Evolutionary conservation across 2,888 invertebrate genomes (phyloP).

Genomic region (Eupsilia transversa): DNA sequence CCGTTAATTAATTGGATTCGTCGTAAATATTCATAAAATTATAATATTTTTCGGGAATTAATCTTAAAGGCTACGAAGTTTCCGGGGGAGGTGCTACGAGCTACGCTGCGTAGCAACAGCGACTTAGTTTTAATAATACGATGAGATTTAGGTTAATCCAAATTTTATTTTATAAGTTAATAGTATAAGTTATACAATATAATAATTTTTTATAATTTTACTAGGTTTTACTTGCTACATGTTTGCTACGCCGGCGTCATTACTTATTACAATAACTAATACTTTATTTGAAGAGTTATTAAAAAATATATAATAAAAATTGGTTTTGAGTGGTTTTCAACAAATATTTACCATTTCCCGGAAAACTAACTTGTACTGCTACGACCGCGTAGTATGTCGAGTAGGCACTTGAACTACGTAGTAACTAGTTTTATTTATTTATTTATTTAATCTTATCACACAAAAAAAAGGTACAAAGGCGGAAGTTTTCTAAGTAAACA

Average conservation of each 20-base stretch:
- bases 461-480: no score
- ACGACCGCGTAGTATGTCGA: not conserved
- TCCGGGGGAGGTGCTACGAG: slow-evolving; percentile 21
- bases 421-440: no score
- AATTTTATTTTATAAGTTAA: no score
- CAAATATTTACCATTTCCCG: fast-evolving
- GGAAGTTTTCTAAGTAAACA: not conserved
- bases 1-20: not conserved
- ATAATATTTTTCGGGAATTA: not conserved
- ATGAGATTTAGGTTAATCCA: not conserved
- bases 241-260: not conserved
- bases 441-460: no score
- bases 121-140: not conserved
- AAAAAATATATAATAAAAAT: not conserved
- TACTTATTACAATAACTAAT: not conserved
- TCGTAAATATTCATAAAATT: not conserved
- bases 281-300: no score
- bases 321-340: not conserved
- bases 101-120: slow-evolving; percentile 32
- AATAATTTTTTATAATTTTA: not conserved
- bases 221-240: not conserved
- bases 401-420: not conserved
- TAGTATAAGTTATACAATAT: no score
- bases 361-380: not conserved
- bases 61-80: slow-evolving; percentile 14